Percentiles rank a stretch among this genome's conserved stretches.
Evolutionary conservation across 2,888 invertebrate genomes (phyloP).

Genomic region (Drosophila subsilvestris): DNA sequence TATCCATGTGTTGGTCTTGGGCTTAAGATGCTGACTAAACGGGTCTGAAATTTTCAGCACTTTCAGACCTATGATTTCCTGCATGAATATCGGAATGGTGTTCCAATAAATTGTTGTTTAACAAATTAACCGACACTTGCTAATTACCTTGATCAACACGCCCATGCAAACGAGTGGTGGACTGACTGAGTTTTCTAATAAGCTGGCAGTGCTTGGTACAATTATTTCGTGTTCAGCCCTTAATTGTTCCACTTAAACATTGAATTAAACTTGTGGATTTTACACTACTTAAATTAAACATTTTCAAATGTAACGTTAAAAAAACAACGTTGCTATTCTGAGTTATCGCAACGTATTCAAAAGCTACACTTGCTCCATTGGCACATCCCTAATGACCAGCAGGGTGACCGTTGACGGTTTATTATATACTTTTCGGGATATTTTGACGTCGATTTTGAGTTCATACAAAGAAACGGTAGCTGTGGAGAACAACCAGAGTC

Average conservation of each 20-base stretch:
- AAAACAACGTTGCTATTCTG: neutral
- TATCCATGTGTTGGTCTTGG: constrained; percentile 53
- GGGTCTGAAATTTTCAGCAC: constrained; percentile 34
- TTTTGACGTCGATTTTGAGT: too few species aligned
- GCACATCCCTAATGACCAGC: too few species aligned
- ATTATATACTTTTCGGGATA: too few species aligned
- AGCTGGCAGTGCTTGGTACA: constrained; percentile 39
- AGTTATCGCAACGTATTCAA: too few species aligned
- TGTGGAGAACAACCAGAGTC: too few species aligned
- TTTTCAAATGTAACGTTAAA: neutral
- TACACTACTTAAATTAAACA: neutral
- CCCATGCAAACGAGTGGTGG: constrained; percentile 37
- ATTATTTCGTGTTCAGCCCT: neutral
- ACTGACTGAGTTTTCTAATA: constrained; percentile 8
- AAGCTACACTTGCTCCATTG: too few species aligned
- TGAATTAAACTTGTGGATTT: neutral
- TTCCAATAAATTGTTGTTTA: constrained; percentile 63
- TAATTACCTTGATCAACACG: constrained; percentile 61
- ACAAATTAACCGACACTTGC: constrained; percentile 61
- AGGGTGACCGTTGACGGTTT: too few species aligned
- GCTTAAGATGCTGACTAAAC: constrained; percentile 31
- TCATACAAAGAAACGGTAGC: too few species aligned
- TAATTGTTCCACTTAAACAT: neutral
- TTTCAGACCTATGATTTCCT: constrained; percentile 19
- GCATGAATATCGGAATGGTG: constrained; percentile 39